phyloP scores from a whole-genome alignment of 2,113 vertebrate species.

The Rhabdomys dilectus region DNA sequence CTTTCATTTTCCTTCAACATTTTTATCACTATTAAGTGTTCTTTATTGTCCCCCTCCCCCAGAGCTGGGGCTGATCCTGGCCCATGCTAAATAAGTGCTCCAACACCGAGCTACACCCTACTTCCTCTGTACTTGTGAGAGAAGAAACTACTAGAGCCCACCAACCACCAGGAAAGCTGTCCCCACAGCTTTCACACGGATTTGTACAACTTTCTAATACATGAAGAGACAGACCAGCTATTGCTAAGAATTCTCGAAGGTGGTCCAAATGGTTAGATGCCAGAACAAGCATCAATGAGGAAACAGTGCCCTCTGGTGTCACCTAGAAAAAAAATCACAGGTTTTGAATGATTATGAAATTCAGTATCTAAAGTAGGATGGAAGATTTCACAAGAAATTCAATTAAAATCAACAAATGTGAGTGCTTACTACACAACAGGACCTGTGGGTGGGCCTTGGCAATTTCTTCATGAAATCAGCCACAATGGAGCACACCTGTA shows the following conservation, averaged over 20 bases:
- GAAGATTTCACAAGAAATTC: constrained; percentile 52
- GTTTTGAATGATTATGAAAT: constrained; percentile 7
- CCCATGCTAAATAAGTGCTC: background rate
- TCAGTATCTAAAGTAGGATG: background rate
- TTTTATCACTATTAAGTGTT: background rate
- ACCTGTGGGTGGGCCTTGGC: background rate
- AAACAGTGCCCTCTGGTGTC: constrained; percentile 77
- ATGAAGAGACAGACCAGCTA: background rate
- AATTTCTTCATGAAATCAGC: background rate
- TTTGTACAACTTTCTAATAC: background rate
- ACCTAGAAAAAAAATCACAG: background rate
- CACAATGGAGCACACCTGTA: background rate
- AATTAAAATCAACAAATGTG: constrained; percentile 52
- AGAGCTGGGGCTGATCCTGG: background rate
- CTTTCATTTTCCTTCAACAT: background rate
- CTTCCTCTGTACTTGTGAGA: constrained; percentile 5
- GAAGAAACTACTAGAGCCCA: background rate
- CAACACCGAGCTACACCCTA: background rate
- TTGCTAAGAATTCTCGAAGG: background rate
- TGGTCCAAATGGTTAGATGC: background rate
- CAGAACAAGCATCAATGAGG: constrained; percentile 48
- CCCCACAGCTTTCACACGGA: background rate
- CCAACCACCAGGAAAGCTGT: background rate
- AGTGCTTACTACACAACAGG: background rate
- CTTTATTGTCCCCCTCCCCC: background rate